These are phyloP conservation scores for Centropus bengalensis DNA, from an alignment of 2,113 vertebrate genomes.

Conservation along the genomic window DNA sequence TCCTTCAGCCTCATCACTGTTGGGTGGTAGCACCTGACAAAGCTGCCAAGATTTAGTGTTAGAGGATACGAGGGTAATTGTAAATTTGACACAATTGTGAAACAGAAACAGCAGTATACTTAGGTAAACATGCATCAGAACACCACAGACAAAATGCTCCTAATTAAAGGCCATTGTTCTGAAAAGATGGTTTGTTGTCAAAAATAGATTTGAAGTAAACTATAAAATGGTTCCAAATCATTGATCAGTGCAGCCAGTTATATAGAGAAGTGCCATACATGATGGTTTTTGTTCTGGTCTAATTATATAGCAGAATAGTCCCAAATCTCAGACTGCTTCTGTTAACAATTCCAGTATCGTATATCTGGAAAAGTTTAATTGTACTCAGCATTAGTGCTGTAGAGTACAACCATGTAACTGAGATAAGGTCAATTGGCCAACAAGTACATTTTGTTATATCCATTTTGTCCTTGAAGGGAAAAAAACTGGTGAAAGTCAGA, in stretches of 20 bases:
- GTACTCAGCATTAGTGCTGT: not conserved
- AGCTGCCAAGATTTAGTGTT: not conserved
- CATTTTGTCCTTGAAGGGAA: not conserved
- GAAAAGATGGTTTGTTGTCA: not conserved
- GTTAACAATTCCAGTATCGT: not conserved
- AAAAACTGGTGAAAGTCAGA: not conserved
- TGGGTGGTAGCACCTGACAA: not conserved
- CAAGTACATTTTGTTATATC: not conserved
- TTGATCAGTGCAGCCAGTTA: not conserved
- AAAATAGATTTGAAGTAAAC: not conserved
- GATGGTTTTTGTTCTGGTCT: not conserved
- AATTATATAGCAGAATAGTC: not conserved
- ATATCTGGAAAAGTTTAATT: not conserved
- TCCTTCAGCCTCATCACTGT: not conserved
- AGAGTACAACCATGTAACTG: not conserved
- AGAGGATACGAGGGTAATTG: not conserved
- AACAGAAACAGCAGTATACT: not conserved
- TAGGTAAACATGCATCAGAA: not conserved
- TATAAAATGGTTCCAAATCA: not conserved
- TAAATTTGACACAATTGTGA: not conserved
- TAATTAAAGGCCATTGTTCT: not conserved
- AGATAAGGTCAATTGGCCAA: constrained; percentile 8
- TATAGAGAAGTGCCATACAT: not conserved
- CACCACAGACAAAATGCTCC: not conserved
- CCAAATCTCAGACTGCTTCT: not conserved